phyloP scores from a whole-genome alignment of 2,888 invertebrate species.

The Phasia obesa region DNA sequence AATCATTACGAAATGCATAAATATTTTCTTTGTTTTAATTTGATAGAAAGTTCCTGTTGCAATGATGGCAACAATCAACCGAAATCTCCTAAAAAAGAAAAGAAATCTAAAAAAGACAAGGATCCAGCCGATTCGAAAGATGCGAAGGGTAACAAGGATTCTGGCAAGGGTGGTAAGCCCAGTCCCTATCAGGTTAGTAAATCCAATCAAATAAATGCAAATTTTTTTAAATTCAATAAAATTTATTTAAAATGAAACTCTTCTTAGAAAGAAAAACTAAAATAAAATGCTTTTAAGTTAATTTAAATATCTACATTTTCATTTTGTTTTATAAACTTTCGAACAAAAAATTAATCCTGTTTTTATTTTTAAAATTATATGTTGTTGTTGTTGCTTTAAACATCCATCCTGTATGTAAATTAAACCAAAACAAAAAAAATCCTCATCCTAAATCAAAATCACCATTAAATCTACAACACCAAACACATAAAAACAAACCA shows the following conservation, averaged over 20 bases:
- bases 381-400: conserved; percentile 54
- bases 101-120: conserved; percentile 87
- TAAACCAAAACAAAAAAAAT: conserved; percentile 48
- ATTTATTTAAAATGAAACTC: too few species aligned
- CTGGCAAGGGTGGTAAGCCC: conserved; percentile 86
- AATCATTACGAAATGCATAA: neutral
- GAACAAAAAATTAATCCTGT: conserved; percentile 30
- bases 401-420: conserved; percentile 58
- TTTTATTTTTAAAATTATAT: conserved; percentile 55
- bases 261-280: too few species aligned
- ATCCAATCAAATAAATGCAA: conserved; percentile 1
- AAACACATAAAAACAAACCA: conserved; percentile 31
- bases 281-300: too few species aligned
- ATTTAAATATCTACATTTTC: too few species aligned
- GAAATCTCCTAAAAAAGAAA: conserved; percentile 86
- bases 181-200: conserved; percentile 86
- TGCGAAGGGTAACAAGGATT: conserved; percentile 84
- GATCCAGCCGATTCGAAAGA: conserved; percentile 85
- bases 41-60: conserved; percentile 91
- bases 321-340: neutral
- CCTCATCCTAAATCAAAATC: conserved; percentile 62
- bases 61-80: conserved; percentile 86
- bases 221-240: too few species aligned
- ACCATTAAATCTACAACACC: conserved; percentile 48
- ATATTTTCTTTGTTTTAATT: neutral